phyloP scores from a whole-genome alignment of 92 coral and sea anemone genomes.

The Siderastrea siderea region DNA sequence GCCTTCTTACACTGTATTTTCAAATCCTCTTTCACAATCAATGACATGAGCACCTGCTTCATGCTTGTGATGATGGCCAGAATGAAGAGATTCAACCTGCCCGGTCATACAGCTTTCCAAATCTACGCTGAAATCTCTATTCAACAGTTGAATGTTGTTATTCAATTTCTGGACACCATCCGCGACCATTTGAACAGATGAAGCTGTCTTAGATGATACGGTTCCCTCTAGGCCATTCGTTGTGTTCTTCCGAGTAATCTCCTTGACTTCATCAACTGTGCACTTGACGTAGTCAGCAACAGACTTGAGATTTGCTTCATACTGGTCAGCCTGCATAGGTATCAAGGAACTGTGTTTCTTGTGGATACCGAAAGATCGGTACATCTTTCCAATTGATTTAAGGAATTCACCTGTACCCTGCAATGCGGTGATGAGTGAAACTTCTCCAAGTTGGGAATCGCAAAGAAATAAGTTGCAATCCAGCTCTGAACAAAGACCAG shows the following conservation, averaged over 20 bases:
- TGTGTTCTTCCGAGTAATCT: constrained; percentile 42
- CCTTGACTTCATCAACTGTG: constrained; percentile 57
- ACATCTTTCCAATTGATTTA: constrained; percentile 61
- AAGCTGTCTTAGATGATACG: constrained; percentile 56
- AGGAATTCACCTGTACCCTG: constrained; percentile 68
- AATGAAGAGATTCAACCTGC: constrained; percentile 61
- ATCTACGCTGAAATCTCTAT: constrained; percentile 30
- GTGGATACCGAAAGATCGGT: constrained; percentile 57
- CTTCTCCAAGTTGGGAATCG: too few species aligned
- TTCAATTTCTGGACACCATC: constrained; percentile 45
- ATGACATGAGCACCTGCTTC: constrained; percentile 66
- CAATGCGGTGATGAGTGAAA: too few species aligned
- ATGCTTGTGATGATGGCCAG: constrained; percentile 65
- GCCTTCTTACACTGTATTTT: constrained; percentile 59
- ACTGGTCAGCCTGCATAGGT: constrained; percentile 50
- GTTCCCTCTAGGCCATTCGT: constrained; percentile 67
- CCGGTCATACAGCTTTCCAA: constrained; percentile 55
- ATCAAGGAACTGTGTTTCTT: constrained; percentile 40
- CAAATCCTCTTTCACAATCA: constrained; percentile 53
- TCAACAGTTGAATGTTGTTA: constrained; percentile 24
- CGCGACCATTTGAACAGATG: constrained; percentile 57
- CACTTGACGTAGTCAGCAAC: constrained; percentile 53
- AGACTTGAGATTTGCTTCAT: constrained; percentile 46
- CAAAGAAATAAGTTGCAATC: too few species aligned
- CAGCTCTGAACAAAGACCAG: too few species aligned